A percentile compares a stretch with the other conserved stretches of the same genome.
Conservation (phyloP, 2,113 vertebrate species). For the Mormyrus lacerda region DNA sequence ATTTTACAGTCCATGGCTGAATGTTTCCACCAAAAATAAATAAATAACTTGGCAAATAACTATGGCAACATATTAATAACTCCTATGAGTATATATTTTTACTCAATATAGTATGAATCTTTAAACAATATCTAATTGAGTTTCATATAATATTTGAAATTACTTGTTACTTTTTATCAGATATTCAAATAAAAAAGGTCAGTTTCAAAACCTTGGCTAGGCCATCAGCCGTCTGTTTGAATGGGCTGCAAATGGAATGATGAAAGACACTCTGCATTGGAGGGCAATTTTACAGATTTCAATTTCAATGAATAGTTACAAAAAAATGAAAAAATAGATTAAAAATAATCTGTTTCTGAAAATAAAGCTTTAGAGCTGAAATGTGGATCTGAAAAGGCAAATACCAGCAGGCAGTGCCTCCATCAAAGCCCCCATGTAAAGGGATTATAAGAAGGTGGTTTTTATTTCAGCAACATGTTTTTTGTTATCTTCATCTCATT, state of each 20-base stretch:
- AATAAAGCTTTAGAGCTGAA: slow-evolving; percentile 4
- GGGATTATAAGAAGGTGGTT: slow-evolving; percentile 2
- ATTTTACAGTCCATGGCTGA: not conserved
- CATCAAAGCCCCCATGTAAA: slow-evolving; percentile 30
- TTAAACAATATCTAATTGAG: not conserved
- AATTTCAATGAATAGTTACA: not conserved
- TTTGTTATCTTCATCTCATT: slow-evolving; percentile 2
- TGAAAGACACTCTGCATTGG: not conserved
- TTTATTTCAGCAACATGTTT: slow-evolving; percentile 18
- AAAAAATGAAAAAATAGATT: not conserved
- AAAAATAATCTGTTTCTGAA: not conserved
- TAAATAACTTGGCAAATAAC: not conserved
- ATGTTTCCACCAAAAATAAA: not conserved
- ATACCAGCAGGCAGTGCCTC: slow-evolving; percentile 15
- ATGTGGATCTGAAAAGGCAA: not conserved
- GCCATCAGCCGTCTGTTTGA: not conserved
- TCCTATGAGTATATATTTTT: not conserved
- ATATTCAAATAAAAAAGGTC: not conserved
- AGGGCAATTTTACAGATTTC: not conserved
- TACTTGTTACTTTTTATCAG: not conserved
- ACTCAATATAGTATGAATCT: not conserved
- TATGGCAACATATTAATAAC: not conserved
- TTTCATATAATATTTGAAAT: not conserved
- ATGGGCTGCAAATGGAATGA: not conserved
- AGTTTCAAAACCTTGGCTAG: not conserved